A percentile compares a stretch with the other conserved stretches of the same genome.
phyloP scores from a whole-genome alignment of 2,888 invertebrate species.

The Cephus pulcher region DNA sequence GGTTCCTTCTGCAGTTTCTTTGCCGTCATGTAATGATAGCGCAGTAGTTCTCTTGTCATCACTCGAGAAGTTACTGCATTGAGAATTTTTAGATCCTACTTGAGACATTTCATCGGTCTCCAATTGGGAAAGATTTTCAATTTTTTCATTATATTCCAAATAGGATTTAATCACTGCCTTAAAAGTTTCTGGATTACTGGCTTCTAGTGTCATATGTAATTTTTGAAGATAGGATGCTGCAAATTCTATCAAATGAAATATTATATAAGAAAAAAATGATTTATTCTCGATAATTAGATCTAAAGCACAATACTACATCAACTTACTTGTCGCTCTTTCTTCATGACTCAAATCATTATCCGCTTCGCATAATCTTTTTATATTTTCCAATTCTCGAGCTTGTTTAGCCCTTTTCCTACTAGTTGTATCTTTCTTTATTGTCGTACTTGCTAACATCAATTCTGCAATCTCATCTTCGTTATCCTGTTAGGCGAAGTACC shows the following conservation, averaged over 20 bases:
- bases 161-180: conserved; percentile 50
- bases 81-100: conserved; percentile 15
- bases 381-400: conserved; percentile 68
- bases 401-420: conserved; percentile 69
- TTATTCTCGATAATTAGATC: neutral
- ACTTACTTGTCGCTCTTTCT: conserved; percentile 69
- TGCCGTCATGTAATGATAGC: neutral
- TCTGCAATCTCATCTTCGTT: conserved; percentile 72
- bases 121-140: conserved; percentile 43
- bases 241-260: conserved; percentile 46
- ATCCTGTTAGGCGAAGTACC: conserved; percentile 58
- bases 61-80: conserved; percentile 20
- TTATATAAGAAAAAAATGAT: conserved; percentile 17
- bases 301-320: neutral
- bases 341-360: conserved; percentile 67
- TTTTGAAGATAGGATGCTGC: conserved; percentile 59
- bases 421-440: conserved; percentile 63
- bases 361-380: conserved; percentile 68
- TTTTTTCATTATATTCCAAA: conserved; percentile 54
- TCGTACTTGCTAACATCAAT: conserved; percentile 71
- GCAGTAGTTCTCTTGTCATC: conserved; percentile 14
- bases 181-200: conserved; percentile 50
- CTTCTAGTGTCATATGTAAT: conserved; percentile 49
- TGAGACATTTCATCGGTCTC: conserved; percentile 30
- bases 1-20: conserved; percentile 7